Evolutionary conservation across 2,113 vertebrate species (phyloP).

Genomic region (Ailurus styani): DNA sequence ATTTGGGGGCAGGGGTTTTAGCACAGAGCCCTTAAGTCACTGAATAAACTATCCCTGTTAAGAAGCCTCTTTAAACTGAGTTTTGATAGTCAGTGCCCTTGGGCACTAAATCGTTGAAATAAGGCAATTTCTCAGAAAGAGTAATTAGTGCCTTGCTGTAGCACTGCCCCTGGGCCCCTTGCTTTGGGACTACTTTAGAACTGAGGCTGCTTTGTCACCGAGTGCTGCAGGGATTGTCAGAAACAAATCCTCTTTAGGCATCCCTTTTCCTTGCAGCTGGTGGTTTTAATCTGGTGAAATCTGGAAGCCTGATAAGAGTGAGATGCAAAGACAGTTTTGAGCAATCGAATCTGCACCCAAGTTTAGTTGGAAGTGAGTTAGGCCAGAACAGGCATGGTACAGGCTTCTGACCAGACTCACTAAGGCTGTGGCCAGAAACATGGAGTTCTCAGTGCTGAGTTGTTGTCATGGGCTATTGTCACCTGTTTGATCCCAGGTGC

Average conservation of each 20-base stretch:
- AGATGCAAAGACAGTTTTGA: background rate
- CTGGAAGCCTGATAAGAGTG: background rate
- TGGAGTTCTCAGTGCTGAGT: background rate
- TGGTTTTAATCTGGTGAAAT: background rate
- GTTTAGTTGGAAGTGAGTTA: background rate
- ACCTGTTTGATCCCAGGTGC: background rate
- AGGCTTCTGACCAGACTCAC: background rate
- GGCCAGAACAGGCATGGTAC: background rate
- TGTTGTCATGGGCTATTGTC: background rate
- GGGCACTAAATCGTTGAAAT: conserved; percentile 26
- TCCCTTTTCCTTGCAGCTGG: background rate
- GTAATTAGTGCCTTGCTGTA: conserved; percentile 52
- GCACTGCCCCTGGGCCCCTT: background rate
- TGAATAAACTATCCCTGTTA: background rate
- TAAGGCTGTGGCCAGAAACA: background rate
- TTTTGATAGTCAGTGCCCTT: conserved; percentile 21
- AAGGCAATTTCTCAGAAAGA: conserved; percentile 39
- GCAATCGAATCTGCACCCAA: background rate
- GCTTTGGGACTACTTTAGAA: conserved; percentile 8
- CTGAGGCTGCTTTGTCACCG: background rate
- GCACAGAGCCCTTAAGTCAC: background rate
- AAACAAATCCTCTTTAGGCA: background rate
- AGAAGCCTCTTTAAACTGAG: conserved; percentile 11
- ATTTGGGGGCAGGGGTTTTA: background rate
- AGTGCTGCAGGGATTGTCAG: conserved; percentile 7